phyloP scores from a whole-genome alignment of 1,140 invertebrate genomes.

The Cydia pomonella region DNA sequence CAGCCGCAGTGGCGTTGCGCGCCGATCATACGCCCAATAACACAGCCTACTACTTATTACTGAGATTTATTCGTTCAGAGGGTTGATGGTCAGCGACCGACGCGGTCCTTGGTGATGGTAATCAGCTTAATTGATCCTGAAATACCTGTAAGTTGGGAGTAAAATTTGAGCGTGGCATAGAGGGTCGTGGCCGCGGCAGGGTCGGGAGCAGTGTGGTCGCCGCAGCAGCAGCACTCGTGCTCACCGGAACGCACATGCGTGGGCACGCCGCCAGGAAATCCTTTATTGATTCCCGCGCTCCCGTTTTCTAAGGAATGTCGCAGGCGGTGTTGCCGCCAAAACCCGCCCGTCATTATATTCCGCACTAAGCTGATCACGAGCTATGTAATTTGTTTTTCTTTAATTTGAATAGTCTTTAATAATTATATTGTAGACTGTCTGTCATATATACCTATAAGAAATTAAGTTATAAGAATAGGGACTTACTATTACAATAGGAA shows the following conservation, averaged over 20 bases:
- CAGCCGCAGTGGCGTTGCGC: slow-evolving; percentile 76
- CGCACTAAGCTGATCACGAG: slow-evolving; percentile 57
- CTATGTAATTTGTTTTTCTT: slow-evolving; percentile 53
- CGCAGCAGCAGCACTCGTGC: slow-evolving; percentile 30
- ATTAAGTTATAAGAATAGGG: background rate
- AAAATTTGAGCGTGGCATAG: slow-evolving; percentile 29
- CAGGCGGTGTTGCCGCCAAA: slow-evolving; percentile 73
- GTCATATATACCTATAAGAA: background rate
- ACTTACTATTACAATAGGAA: no score
- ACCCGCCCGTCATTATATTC: slow-evolving; percentile 65
- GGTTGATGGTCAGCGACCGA: slow-evolving; percentile 54
- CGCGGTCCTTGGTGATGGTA: slow-evolving; percentile 34
- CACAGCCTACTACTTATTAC: slow-evolving; percentile 72
- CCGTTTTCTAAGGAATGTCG: slow-evolving; percentile 76
- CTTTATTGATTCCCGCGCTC: slow-evolving; percentile 79
- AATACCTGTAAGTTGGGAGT: slow-evolving; percentile 30
- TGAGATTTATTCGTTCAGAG: slow-evolving; percentile 74
- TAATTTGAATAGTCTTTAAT: slow-evolving; percentile 41
- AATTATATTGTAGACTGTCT: background rate
- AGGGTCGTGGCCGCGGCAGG: slow-evolving; percentile 34
- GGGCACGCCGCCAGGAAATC: slow-evolving; percentile 77
- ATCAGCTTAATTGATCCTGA: slow-evolving; percentile 22
- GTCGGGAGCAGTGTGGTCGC: slow-evolving; percentile 25
- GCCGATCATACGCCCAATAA: slow-evolving; percentile 78
- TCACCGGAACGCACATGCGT: slow-evolving; percentile 75